Base-by-base conservation (phyloP, 2,888 invertebrate genomes). In the Halictus quadricinctus region DNA sequence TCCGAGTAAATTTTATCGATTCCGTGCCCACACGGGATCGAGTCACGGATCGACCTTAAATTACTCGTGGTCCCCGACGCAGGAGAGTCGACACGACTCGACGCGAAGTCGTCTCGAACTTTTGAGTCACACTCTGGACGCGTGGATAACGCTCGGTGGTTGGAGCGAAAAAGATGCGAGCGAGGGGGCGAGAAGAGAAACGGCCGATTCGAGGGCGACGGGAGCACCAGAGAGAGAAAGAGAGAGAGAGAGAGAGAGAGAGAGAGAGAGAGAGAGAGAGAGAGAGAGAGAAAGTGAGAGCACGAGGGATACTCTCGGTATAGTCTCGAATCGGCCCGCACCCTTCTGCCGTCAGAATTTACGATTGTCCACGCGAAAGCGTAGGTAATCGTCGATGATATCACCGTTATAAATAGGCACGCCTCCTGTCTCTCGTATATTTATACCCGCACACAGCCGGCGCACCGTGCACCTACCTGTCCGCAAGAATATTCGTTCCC, bases 341-440 rank as follows among this genome's bases (percentile, higher is more conserved):
- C 90, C 90, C 90, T 90, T 89, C 87, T 87, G 85, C 84, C 85
- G 77, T 50, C 87, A 91, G 89, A 92, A 93, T 93, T 92, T 93
- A 93, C 89, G 91, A 92, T 92, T 93, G 93, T 93, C 92, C 92
- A 92, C 92, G 93, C 93, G 93, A 94, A 94, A 94, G 93, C 94
- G 93, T 94, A 94, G 94, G 94, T 94, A 94, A 94, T 94, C 92
- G 92, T 83, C 93, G 93, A 93, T 94, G 94, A 94, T 94, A 94
- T 94, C 94, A 94, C 92, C 92, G 92, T 93, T 94, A 93, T 93
- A 94, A 94, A 94, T 94, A 94, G 94, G 89, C 91, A 93, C 93
- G 91, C 93, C 93, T 93, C 91, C 92, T 92, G 92, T 91, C 91
- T 92, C 91, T 79, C 88, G 87, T 88, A 79, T 86, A 88, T 84